Evolutionary conservation across 2,113 vertebrate genomes (phyloP).

Genomic region (Myotis lucifugus): DNA sequence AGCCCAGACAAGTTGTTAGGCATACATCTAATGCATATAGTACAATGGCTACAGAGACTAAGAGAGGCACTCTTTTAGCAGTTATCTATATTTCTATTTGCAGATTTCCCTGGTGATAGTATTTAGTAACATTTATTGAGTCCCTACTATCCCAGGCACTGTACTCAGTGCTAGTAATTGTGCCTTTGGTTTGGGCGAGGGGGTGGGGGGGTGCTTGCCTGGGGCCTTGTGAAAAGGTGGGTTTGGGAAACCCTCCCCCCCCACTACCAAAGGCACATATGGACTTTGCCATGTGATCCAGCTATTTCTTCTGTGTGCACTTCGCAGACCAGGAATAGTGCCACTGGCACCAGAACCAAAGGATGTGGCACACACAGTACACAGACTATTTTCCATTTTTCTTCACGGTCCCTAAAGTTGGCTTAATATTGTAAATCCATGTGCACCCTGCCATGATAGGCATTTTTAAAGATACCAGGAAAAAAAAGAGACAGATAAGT

Average conservation of each 20-base stretch:
- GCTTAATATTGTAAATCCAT: not conserved
- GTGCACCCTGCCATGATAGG: not conserved
- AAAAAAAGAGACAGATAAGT: conserved; percentile 46
- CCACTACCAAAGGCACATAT: not conserved
- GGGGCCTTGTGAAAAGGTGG: not conserved
- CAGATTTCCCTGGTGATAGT: not conserved
- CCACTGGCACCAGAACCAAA: not conserved
- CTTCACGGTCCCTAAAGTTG: not conserved
- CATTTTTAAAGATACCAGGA: conserved; percentile 47
- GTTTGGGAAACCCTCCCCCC: not conserved
- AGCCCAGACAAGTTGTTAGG: not conserved
- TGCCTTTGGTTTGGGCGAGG: not conserved
- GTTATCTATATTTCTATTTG: not conserved
- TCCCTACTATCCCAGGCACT: not conserved
- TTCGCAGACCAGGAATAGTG: not conserved
- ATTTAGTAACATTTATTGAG: not conserved
- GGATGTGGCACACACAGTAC: not conserved
- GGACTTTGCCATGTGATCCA: not conserved
- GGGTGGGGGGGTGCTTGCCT: not conserved
- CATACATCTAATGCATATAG: not conserved
- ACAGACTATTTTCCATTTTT: not conserved
- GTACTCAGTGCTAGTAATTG: not conserved
- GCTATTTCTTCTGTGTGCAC: not conserved
- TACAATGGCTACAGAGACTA: not conserved
- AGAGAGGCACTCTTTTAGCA: not conserved